Base-by-base conservation (phyloP, 2,888 invertebrate species). In the Trachelus troglodyta region DNA sequence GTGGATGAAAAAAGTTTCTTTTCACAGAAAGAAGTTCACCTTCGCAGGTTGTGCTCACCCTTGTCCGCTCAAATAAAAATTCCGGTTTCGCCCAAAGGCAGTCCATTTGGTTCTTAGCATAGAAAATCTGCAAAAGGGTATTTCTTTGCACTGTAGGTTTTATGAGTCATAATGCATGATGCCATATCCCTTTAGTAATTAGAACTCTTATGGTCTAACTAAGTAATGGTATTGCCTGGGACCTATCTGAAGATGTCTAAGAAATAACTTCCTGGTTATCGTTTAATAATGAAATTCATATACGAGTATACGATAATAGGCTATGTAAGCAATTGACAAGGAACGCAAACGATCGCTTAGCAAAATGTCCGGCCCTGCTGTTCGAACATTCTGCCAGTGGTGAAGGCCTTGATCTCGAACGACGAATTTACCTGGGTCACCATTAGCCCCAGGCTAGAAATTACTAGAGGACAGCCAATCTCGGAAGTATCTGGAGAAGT, bases 401-500 rank as follows among this genome's bases (percentile, higher is more conserved):
- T 56, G 23, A 71, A 34, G 33, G 15, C 31, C 31, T 71, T 71
- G 75, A 75, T 75, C 77, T 77, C 75, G 77, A 77, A 77, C 69
- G 69, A 74, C 34, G 74, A 34, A 69, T 34, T 75, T 77, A 69
- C 75, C 75, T 69, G 77, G 77, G 77, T 77, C 77, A 77, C 77
- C 71, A 34, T 69, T 77, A 77, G 75, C 77, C 75, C 69, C 75
- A 31, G 77, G 77, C 77, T 75, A 15, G 68, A 73, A 77, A 77
- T 77, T 35, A 74, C 33, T 68, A 68, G 73, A 56, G 40, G 40
- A 56, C 40, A 9, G 9, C 23, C 40, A 56, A 56, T 23, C 23
- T 56, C 40, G 40, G 9, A 56, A 56, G 40, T 6, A 23, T 56
- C 23, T 56, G 23, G 23, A 56, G 40, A 56, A 56, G 23, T 23